Conservation (phyloP, 2,113 vertebrate genomes). For the Sialia sialis region DNA sequence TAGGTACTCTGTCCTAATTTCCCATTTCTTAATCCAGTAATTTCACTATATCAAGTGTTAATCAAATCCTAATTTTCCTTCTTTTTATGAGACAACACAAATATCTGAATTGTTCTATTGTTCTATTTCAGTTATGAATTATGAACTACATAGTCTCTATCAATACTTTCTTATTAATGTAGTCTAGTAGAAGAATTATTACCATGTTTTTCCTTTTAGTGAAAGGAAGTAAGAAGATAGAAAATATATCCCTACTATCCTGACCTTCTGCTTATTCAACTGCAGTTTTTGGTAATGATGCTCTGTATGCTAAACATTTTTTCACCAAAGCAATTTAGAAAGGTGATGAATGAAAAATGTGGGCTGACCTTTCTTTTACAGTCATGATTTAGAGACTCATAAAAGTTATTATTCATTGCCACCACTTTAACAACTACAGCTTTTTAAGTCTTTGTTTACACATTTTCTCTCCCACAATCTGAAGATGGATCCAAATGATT, state of each 20-base stretch:
- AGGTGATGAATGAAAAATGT: neutral
- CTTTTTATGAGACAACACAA: neutral
- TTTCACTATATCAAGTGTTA: neutral
- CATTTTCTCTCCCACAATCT: neutral
- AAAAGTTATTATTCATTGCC: neutral
- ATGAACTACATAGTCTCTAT: neutral
- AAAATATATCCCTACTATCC: neutral
- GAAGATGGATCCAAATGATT: neutral
- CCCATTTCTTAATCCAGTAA: neutral
- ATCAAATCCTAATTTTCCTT: neutral
- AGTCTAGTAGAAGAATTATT: neutral
- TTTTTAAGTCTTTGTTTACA: neutral
- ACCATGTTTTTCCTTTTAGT: neutral
- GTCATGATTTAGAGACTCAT: neutral
- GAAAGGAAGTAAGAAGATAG: neutral
- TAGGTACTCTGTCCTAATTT: neutral
- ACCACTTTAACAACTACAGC: neutral
- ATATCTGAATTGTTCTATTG: neutral
- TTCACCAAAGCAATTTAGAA: neutral
- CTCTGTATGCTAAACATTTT: neutral
- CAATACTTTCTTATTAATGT: neutral
- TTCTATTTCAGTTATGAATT: neutral
- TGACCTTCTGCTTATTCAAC: neutral
- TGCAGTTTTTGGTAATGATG: neutral
- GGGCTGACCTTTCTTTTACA: neutral